phyloP scores from a whole-genome alignment of 2,888 invertebrate genomes.

The Polymixis lichenea region DNA sequence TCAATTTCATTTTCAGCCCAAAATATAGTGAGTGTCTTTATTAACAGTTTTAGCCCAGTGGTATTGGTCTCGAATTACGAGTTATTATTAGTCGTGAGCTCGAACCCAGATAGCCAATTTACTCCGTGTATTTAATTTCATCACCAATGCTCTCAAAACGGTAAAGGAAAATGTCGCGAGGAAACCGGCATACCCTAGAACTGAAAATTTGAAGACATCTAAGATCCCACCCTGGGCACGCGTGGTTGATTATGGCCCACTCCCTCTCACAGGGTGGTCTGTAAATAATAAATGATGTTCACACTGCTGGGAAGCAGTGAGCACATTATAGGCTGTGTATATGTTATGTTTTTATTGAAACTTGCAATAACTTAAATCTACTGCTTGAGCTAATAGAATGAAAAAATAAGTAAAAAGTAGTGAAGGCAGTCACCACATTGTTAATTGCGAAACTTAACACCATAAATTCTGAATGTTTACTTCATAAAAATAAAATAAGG shows the following conservation, averaged over 20 bases:
- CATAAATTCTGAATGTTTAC: not conserved
- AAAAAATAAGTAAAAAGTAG: not conserved
- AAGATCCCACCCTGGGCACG: not conserved
- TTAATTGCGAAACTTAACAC: not conserved
- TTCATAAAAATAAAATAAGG: constrained; percentile 18
- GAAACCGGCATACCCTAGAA: no score
- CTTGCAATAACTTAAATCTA: not conserved
- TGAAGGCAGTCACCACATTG: not conserved
- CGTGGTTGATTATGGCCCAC: no score
- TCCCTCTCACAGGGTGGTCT: no score
- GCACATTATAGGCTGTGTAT: no score
- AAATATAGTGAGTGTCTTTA: not conserved
- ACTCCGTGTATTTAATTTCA: not conserved
- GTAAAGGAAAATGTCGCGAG: not conserved
- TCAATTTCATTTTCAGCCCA: not conserved
- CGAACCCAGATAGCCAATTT: not conserved
- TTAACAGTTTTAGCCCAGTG: not conserved
- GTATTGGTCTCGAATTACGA: not conserved
- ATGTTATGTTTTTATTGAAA: not conserved
- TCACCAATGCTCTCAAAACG: not conserved
- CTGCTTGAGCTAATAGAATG: not conserved
- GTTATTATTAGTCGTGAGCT: not conserved
- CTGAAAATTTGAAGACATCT: not conserved
- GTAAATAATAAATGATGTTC: no score
- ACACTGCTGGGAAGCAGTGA: no score